Conservation (phyloP, 2,888 invertebrate species). For the Cotesia congregata region DNA sequence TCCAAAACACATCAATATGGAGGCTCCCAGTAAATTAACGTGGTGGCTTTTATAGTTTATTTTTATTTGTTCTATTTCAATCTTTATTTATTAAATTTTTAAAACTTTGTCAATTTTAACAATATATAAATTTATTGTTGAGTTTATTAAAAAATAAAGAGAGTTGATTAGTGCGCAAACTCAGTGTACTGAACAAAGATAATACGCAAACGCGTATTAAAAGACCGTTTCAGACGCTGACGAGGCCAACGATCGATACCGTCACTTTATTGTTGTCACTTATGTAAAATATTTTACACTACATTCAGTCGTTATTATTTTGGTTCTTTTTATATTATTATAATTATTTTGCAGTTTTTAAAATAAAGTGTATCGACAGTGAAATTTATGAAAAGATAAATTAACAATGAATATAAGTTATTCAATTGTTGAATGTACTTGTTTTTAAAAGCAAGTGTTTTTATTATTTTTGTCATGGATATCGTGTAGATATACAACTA, state of each 20-base stretch:
- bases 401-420: neutral
- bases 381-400: neutral
- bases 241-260: neutral
- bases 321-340: too few relatives aligned
- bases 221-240: neutral
- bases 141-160: neutral
- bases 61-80: neutral
- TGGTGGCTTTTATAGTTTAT: slow-evolving; percentile 4
- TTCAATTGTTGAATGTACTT: neutral
- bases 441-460: neutral
- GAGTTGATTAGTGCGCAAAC: neutral
- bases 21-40: slow-evolving; percentile 7
- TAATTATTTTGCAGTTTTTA: neutral
- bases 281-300: neutral
- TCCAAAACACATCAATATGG: slow-evolving; percentile 19
- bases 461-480: slow-evolving; percentile 27
- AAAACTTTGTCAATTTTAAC: neutral
- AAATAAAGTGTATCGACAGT: neutral
- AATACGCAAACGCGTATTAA: slow-evolving; percentile 1
- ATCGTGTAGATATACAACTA: slow-evolving; percentile 19
- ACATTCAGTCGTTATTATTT: neutral
- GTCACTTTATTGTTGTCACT: neutral
- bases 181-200: neutral
- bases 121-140: neutral
- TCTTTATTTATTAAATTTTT: neutral